These are phyloP conservation scores for Camponotus fellah DNA, from an alignment of 2,888 invertebrate genomes.

Conservation along the genomic window DNA sequence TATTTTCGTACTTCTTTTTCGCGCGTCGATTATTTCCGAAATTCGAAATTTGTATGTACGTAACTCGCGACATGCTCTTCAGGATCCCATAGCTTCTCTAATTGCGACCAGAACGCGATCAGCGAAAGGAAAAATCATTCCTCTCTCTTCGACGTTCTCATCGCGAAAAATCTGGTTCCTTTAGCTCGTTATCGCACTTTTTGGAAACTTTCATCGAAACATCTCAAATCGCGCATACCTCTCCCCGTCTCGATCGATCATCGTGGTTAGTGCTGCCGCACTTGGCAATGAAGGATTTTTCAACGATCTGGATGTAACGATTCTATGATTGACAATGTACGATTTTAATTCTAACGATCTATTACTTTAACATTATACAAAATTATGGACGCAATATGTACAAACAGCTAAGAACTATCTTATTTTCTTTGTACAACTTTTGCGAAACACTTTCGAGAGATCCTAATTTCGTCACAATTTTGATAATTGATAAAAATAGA, in stretches of 20 bases:
- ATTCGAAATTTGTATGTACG: constrained; percentile 71
- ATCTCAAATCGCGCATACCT: constrained; percentile 64
- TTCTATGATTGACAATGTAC: neutral
- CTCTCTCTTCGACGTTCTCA: constrained; percentile 32
- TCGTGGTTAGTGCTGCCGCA: neutral
- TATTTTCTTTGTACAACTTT: neutral
- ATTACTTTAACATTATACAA: neutral
- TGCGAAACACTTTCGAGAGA: constrained; percentile 17
- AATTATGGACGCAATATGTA: neutral
- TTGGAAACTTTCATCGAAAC: constrained; percentile 59
- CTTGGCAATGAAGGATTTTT: neutral
- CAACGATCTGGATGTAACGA: neutral
- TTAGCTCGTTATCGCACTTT: constrained; percentile 65
- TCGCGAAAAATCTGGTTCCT: constrained; percentile 47
- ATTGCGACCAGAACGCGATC: constrained; percentile 39
- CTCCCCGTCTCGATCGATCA: constrained; percentile 55
- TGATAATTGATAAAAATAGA: neutral
- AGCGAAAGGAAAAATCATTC: neutral
- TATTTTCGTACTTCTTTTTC: constrained; percentile 52
- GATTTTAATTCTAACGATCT: neutral
- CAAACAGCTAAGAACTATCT: neutral
- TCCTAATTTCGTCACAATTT: constrained; percentile 17
- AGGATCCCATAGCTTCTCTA: constrained; percentile 71
- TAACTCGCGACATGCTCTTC: constrained; percentile 74
- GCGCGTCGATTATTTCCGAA: constrained; percentile 72